Percentiles rank a stretch among this genome's conserved stretches.
Conservation (phyloP, 2,888 invertebrate genomes). For the Trimorus sp. region DNA sequence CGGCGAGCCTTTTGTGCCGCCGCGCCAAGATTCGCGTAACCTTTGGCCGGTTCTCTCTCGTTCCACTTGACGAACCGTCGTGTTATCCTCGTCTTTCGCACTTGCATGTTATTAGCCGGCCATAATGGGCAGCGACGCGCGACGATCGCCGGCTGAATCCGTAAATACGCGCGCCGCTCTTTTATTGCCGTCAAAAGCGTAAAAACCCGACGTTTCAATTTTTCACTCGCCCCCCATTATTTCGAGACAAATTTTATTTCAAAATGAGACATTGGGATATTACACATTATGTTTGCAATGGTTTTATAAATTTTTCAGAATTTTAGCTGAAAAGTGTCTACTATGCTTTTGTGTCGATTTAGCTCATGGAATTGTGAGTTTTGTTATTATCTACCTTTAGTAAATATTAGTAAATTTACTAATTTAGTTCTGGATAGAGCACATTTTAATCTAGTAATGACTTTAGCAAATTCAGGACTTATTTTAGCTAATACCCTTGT, state of each 20-base stretch:
- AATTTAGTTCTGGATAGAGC: no score
- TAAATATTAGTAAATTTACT: no score
- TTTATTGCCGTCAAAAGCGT: conserved; percentile 56
- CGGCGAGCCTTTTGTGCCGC: conserved; percentile 64
- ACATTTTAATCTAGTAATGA: no score
- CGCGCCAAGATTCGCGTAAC: conserved; percentile 59
- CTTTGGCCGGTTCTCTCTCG: conserved; percentile 17
- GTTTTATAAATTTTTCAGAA: no score
- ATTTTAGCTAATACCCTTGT: no score
- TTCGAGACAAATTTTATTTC: conserved; percentile 1
- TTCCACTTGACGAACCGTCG: not conserved
- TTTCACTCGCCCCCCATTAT: conserved; percentile 46
- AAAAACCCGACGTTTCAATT: conserved; percentile 56
- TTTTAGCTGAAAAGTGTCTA: no score
- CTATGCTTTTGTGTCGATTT: no score
- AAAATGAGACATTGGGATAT: no score
- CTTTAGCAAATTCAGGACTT: no score
- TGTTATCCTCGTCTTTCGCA: conserved; percentile 17
- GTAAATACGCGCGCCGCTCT: conserved; percentile 74
- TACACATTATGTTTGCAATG: no score
- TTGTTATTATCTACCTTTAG: no score
- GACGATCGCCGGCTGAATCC: conserved; percentile 78
- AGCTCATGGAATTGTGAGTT: no score
- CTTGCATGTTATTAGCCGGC: conserved; percentile 71
- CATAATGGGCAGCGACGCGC: conserved; percentile 73